Evolutionary conservation across 2,113 vertebrate genomes (phyloP), one percentile per base, ranked within the genome.

Genomic region (Toxotes jaculatrix): DNA sequence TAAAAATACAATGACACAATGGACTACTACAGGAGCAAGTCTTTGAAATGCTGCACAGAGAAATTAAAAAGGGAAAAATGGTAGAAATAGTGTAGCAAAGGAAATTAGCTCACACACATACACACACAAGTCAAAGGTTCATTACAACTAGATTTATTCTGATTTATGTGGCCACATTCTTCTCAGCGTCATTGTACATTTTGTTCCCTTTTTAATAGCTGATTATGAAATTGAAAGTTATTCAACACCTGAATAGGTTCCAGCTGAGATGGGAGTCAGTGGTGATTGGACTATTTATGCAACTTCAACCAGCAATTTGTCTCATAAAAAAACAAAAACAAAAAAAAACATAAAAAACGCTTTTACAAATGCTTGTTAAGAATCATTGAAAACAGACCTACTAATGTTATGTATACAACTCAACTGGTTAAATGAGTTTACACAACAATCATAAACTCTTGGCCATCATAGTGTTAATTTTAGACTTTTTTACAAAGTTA

Each of bases 271-370:
- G 34, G 13, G 23, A 75, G 40, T 56, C 73, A 38, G 53, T 45
- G 36, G 31, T 83, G 80, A 87, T 77, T 74, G 53, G 38, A 66
- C 65, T 51, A 56, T 86, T 81, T 83, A 83, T 82, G 80, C 56
- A 69, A 63, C 42, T 76, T 76, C 56, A 51, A 42, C 43, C n/a
- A 55, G 67, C 77, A 74, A 74, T 71, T 74, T 70, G 23, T 51
- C 9, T 75, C 32, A 49, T 51, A 61, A 27, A 27, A 27, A 27
- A 27, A 27, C 27, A 27, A 27, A 27, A 27, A 27, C 27, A 27
- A 27, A 27, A 27, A 27, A 27, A 27, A 27, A 32, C 34, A 9
- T n/a, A 32, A 34, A 55, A 77, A 53, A 62, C 38, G 45, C n/a
- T 10, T 61, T 7, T 71, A n/a, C 45, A 63, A 74, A 1, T 55